Base-by-base conservation (phyloP, 2,797 vertebrate species). In the Podarcis lilfordi region DNA sequence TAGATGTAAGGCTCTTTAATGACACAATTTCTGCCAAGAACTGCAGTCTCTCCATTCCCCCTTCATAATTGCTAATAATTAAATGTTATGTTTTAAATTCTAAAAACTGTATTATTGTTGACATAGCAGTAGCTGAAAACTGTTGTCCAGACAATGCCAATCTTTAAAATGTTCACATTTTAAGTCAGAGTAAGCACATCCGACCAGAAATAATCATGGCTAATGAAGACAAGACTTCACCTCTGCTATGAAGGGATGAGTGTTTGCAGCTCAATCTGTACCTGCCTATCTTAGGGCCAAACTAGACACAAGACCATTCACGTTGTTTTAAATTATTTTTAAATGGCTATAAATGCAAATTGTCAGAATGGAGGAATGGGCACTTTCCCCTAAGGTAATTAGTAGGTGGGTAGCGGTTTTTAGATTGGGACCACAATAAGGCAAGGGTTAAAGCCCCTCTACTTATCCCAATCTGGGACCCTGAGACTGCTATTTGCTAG, bases 81-180 rank as follows among this genome's bases (percentile, higher is more conserved):
- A 91, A 80, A 89, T 90, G 81, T 88, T 21, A 88, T 71, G 88
- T 55, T 50, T 50, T 50, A 50, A 50, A 82, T 88, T 83, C 88
- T 6, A 61, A 87, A 66, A 66, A 69, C 8, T 17, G 19, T 55
- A 80, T 7, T 9, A 59, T 0, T 74, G 75, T 83, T 91, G 87
- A 40, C 1, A 77, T 82, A 88, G 55, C 8, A 25, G 27, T 32
- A 91, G 77, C 66, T 71, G 85, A 0, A 40, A 86, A 5, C 80
- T 37, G 68, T 81, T 7, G 3, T 25, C 80, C 50, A 79, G 86
- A 2, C 17, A 90, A 50, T 74, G 37, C 43, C 61, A 69, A n/a
- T 72, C 59, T 90, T 80, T 35, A 86, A 1, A 81, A 8, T 4
- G 19, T 59, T 75, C 64, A 84, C 25, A 50, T 59, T 25, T 77